Evolutionary conservation across 2,113 vertebrate genomes (phyloP), one percentile per base, ranked within the genome.

Genomic region (Nibea albiflora): DNA sequence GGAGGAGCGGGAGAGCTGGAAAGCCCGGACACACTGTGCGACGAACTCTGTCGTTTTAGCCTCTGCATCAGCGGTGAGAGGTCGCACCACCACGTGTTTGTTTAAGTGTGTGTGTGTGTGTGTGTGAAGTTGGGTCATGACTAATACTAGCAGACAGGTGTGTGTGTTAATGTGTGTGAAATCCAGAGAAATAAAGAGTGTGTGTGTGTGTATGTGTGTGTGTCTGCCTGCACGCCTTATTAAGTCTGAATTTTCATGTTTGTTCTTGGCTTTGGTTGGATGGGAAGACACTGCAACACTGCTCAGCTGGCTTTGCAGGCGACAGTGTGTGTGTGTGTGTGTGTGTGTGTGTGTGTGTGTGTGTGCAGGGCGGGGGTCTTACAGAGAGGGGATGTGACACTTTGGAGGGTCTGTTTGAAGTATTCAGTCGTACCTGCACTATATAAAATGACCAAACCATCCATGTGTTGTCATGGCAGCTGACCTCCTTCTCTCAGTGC

Each of bases 1-100:
- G 86, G 84, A 78, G 84, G 77, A 76, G 75, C 56, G 0, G 90
- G 91, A 53, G 81, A 90, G 19, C 72, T 84, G 88, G 90, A 91
- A 81, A 93, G 92, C 76, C 92, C 92, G 22, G 90, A 92, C 71
- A 91, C 86, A 1, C 71, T 93, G 73, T 93, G 92, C 17, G 91
- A 93, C 11, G 90, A 93, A 67, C 88, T 93, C 35, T 92, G 92
- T 4, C 91, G 85, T 9, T 91, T 93, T 85, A 88, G 89, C 84
- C 91, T 93, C 88, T 92, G 90, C 83, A 88, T 92, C 78, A 65
- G 77, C 0, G 92, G 92, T 93, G 85, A 92, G 92, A 42, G 75
- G 62, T 42, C 24, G 26, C 24, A 44, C 35, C 5, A 20, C 78
- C 64, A 11, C 44, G 24, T 79, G 44, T 72, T 44, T 61, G 24